Conservation (phyloP, 2,888 invertebrate genomes). For the Aphelenchoides bicaudatus region DNA sequence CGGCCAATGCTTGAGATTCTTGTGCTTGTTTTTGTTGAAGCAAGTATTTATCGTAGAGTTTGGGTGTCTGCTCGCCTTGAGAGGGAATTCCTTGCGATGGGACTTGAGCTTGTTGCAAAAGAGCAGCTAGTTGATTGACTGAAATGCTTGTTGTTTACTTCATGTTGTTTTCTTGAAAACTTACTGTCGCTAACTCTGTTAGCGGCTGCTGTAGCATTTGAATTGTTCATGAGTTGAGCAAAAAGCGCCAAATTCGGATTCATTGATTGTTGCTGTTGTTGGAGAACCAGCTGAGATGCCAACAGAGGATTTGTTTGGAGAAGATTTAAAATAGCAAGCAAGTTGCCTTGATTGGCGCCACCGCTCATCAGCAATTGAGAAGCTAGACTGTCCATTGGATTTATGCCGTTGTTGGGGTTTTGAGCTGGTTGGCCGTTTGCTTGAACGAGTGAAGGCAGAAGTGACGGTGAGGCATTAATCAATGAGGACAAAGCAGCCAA, state of each 20-base stretch:
- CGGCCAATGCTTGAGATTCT: slow-evolving; percentile 21
- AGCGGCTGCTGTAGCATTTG: slow-evolving; percentile 11
- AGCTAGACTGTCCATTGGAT: background rate
- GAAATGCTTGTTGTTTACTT: slow-evolving; percentile 1
- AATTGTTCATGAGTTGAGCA: slow-evolving; percentile 10
- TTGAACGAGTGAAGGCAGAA: slow-evolving; percentile 15
- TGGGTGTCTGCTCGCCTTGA: slow-evolving; percentile 15
- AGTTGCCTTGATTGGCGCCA: background rate
- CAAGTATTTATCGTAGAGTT: slow-evolving; percentile 11
- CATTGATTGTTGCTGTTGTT: slow-evolving; percentile 18
- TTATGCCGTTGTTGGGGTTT: background rate
- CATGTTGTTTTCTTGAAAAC: background rate
- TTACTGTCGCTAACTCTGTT: slow-evolving; percentile 8
- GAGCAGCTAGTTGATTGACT: slow-evolving; percentile 12
- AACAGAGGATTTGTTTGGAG: slow-evolving; percentile 7
- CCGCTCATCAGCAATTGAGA: background rate
- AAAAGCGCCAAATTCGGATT: background rate
- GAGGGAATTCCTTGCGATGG: slow-evolving; percentile 17
- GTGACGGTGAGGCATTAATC: slow-evolving; percentile 4
- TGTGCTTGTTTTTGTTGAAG: slow-evolving; percentile 26
- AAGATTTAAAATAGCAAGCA: background rate
- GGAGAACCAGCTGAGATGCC: slow-evolving; percentile 13
- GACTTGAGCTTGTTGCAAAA: slow-evolving; percentile 8
- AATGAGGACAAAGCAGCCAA: slow-evolving; percentile 1
- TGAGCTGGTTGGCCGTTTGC: slow-evolving; percentile 5